Base-by-base conservation (phyloP, 2,113 vertebrate species). In the Nyctereutes procyonoides region DNA sequence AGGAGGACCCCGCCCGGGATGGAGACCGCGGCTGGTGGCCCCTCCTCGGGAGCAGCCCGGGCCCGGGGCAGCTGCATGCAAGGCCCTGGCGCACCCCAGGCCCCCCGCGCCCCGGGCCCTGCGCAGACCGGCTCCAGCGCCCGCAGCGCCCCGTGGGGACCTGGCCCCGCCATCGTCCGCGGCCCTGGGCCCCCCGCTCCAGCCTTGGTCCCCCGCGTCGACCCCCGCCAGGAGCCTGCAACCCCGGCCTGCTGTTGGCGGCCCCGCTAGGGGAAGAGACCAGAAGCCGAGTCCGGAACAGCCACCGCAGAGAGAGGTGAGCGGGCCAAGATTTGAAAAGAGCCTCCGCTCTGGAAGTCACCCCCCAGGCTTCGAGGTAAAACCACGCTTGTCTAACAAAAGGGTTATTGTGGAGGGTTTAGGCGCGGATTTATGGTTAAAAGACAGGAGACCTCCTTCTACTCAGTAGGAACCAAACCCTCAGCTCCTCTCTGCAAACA, bases 381-480 rank as follows among this genome's bases (percentile, higher is more conserved):
- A 96, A 69, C 48, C 71, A 88, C 43, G 96, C 95, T 90, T 90
- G 84, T 94, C 73, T 88, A 94, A 93, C 95, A 96, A 97, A 97
- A 48, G 79, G 82, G 96, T 97, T 77, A 95, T 77, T 88, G 60
- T 85, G 81, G 90, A 77, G 84, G 62, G 88, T 85, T 96, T 85
- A 60, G 63, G 58, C 80, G 63, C 63, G 95, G 56, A 88, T 80
- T 97, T 96, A 56, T 26, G 63, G 79, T 93, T 93, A 60, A 97
- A 97, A 97, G 96, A 63, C 89, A 95, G 90, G 69, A 91, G 86
- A 84, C 51, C 80, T 85, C 86, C 93, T 97, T 81, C 62, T 73
- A 73, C 95, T 89, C 83, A 8, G 38, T 84, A 73, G 79, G 96
- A 86, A 53, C 62, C 58, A 77, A 95, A 93, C 58, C 84, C 51